These are phyloP conservation scores for Formica exsecta DNA, from an alignment of 1,140 invertebrate genomes.

Conservation along the genomic window DNA sequence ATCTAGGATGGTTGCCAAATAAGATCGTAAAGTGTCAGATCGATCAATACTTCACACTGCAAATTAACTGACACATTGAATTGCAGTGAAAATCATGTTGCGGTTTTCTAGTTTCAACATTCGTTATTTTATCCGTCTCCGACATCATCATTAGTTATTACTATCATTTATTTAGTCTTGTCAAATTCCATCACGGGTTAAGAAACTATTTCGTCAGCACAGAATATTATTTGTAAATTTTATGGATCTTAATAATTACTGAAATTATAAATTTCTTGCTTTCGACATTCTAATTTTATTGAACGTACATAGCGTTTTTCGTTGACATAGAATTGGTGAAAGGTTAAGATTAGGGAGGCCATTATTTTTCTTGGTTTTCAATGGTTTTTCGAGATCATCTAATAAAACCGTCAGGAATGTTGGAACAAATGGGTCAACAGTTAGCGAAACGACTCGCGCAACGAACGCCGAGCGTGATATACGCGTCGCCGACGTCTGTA, in stretches of 20 bases:
- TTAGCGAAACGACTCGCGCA: slow-evolving; percentile 66
- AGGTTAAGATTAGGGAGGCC: slow-evolving; percentile 17
- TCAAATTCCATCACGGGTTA: neutral
- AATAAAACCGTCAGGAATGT: slow-evolving; percentile 45
- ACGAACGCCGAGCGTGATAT: slow-evolving; percentile 69
- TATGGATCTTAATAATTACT: neutral
- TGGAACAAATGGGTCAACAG: slow-evolving; percentile 64
- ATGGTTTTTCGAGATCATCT: slow-evolving; percentile 39
- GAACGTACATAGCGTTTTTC: neutral
- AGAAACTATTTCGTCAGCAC: neutral
- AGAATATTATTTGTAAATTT: neutral
- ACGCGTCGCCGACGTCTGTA: slow-evolving; percentile 66
- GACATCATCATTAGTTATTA: neutral
- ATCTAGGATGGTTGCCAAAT: slow-evolving; percentile 76
- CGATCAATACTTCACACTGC: slow-evolving; percentile 69
- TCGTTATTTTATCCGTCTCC: neutral
- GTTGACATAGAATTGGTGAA: neutral
- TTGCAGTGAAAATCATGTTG: slow-evolving; percentile 69
- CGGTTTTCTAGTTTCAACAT: neutral
- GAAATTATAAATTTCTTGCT: neutral
- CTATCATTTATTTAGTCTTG: neutral
- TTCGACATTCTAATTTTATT: neutral
- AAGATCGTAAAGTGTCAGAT: slow-evolving; percentile 76
- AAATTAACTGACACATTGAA: slow-evolving; percentile 60
- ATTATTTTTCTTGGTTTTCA: slow-evolving; percentile 12